Percentiles rank a stretch among this genome's conserved stretches.
Conservation (phyloP, 2,888 invertebrate genomes). For the Toxonevra muliebris region DNA sequence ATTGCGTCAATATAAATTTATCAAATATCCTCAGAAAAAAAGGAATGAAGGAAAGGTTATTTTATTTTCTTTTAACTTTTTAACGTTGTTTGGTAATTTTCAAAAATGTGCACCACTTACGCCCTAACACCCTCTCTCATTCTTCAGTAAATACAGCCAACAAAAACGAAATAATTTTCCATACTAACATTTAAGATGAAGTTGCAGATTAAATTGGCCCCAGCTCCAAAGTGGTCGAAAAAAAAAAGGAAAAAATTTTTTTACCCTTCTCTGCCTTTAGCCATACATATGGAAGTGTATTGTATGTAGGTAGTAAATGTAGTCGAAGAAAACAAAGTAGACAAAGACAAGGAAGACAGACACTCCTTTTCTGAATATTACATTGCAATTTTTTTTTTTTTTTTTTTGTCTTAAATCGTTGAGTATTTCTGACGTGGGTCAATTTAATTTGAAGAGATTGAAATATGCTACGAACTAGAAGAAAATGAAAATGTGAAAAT, state of each 20-base stretch:
- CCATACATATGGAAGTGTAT: no score
- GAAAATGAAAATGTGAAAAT: not conserved
- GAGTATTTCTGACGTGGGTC: constrained; percentile 48
- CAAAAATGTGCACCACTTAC: not conserved
- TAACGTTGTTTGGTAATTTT: constrained; percentile 12
- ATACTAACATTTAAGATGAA: constrained; percentile 26
- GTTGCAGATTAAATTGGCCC: constrained; percentile 24
- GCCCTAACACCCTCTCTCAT: no score
- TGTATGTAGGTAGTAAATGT: no score
- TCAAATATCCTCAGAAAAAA: constrained; percentile 23
- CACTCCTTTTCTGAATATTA: not conserved
- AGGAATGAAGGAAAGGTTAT: not conserved
- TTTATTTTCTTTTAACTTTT: not conserved
- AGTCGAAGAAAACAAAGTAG: not conserved
- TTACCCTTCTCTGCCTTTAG: not conserved
- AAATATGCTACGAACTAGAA: constrained; percentile 36
- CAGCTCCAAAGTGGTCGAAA: not conserved
- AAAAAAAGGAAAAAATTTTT: constrained; percentile 6
- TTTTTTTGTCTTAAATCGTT: constrained; percentile 17
- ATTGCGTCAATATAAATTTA: constrained; percentile 30
- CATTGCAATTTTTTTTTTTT: constrained; percentile 1
- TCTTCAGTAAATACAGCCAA: not conserved
- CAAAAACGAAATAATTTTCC: constrained; percentile 27
- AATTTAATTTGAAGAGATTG: constrained; percentile 54
- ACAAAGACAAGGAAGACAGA: not conserved